Evolutionary conservation across 2,888 invertebrate species (phyloP).

Genomic region (Taphrorychus bicolor): DNA sequence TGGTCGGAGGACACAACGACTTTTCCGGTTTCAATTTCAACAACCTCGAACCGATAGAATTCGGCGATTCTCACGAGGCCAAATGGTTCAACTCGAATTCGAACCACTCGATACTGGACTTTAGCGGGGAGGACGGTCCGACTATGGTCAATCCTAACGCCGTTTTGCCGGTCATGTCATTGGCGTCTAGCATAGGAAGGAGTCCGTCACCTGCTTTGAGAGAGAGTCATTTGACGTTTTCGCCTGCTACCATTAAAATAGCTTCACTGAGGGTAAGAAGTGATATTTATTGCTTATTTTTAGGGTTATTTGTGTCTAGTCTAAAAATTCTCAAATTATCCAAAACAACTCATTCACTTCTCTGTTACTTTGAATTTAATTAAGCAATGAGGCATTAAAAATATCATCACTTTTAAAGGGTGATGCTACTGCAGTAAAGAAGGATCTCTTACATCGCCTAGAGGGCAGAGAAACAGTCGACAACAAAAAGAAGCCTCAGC

Average conservation of each 20-base stretch:
- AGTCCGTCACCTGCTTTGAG: conserved; percentile 69
- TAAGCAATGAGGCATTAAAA: too few relatives aligned
- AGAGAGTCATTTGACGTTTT: conserved; percentile 76
- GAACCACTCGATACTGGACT: conserved; percentile 70
- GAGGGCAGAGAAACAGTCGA: conserved; percentile 51
- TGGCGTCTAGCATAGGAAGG: conserved; percentile 45
- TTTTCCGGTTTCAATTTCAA: conserved; percentile 69
- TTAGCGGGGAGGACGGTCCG: conserved; percentile 71
- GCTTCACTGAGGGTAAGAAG: conserved; percentile 61
- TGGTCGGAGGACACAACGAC: conserved; percentile 75
- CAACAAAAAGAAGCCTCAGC: conserved; percentile 10
- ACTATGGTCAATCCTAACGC: conserved; percentile 88
- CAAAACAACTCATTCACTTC: too few relatives aligned
- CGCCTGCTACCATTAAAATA: conserved; percentile 73
- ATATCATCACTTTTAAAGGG: conserved; percentile 18
- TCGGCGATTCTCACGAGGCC: conserved; percentile 70
- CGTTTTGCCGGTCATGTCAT: conserved; percentile 81
- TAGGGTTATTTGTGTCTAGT: background rate
- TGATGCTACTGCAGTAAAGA: conserved; percentile 66
- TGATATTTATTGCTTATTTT: too few relatives aligned
- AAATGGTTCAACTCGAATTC: conserved; percentile 64
- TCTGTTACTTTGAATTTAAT: too few relatives aligned
- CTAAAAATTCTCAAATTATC: background rate
- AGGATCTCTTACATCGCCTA: conserved; percentile 69
- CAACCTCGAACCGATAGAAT: conserved; percentile 70